phyloP scores from a whole-genome alignment of 2,113 vertebrate genomes.

The Cheilinus undulatus region DNA sequence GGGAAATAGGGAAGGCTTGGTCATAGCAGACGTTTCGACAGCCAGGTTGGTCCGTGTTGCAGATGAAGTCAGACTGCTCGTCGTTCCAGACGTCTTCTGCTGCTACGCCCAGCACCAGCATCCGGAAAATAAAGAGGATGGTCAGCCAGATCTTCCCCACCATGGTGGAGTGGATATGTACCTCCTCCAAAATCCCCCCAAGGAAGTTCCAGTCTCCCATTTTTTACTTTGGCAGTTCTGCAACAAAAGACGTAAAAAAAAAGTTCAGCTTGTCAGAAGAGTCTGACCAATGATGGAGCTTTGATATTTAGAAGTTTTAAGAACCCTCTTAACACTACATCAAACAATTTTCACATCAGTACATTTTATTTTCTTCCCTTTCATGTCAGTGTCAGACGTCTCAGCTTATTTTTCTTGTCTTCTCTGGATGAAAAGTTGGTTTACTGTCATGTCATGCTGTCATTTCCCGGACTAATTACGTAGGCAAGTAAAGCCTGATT shows the following conservation, averaged over 20 bases:
- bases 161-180: conserved; percentile 92
- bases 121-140: conserved; percentile 92
- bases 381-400: too few relatives aligned
- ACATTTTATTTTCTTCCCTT: too few relatives aligned
- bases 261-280: not conserved
- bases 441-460: too few relatives aligned
- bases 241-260: not conserved
- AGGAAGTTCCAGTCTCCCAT: conserved; percentile 95
- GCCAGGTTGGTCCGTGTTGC: conserved; percentile 91
- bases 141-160: conserved; percentile 94
- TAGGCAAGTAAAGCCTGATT: too few relatives aligned
- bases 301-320: too few relatives aligned
- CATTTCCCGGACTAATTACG: too few relatives aligned
- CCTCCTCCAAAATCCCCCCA: conserved; percentile 92
- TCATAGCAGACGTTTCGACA: conserved; percentile 92
- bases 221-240: conserved; percentile 70
- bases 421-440: too few relatives aligned
- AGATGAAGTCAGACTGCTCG: conserved; percentile 91
- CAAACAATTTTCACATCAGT: too few relatives aligned
- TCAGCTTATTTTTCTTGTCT: too few relatives aligned
- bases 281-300: not conserved
- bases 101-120: conserved; percentile 90
- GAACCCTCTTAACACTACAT: too few relatives aligned
- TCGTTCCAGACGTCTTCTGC: conserved; percentile 94
- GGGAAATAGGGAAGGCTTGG: conserved; percentile 91